Evolutionary conservation across 2,888 invertebrate species (phyloP), one percentile per base, ranked within the genome.

Genomic region (Gnatocerus cornutus): DNA sequence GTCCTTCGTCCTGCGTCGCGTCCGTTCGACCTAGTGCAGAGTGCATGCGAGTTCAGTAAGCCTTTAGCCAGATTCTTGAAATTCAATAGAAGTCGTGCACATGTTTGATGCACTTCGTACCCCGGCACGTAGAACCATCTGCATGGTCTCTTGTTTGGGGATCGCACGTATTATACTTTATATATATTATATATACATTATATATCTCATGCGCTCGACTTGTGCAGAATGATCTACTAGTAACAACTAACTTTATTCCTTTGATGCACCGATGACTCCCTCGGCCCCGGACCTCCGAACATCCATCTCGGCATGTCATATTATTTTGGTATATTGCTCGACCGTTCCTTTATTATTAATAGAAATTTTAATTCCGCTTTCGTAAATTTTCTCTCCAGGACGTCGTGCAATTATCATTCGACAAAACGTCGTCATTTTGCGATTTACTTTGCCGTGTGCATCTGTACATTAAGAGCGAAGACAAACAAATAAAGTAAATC

Each of bases 71-170:
- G 67, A 70, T 64, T 72, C 68, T 66, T 72, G 71, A 72, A 72
- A 66, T 72, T 72, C 58, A 68, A 71, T 72, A 79, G 78, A 77
- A 78, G 74, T 76, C 78, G 79, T 80, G 81, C 81, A 80, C 81
- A 80, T 73, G 78, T 77, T 76, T 80, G 78, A 79, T 79, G 81
- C 81, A 81, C 81, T 79, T 63, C 79, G 79, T 73, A 78, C 78
- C 80, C 78, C 79, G 76, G 80, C 80, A 80, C 80, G 79, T 81
- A 80, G 80, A 79, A 80, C 77, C 79, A 79, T 80, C 78, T 80
- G 81, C 81, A 81, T 81, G 81, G 79, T 79, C 79, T 81, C 78
- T 76, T 78, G 77, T 80, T 80, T 80, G 79, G 78, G 78, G 79
- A 78, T 75, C 76, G 80, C 80, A 80, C 80, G 78, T 78, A 78